Evolutionary conservation across 2,113 vertebrate genomes (phyloP).

Genomic region (Platichthys flesus): DNA sequence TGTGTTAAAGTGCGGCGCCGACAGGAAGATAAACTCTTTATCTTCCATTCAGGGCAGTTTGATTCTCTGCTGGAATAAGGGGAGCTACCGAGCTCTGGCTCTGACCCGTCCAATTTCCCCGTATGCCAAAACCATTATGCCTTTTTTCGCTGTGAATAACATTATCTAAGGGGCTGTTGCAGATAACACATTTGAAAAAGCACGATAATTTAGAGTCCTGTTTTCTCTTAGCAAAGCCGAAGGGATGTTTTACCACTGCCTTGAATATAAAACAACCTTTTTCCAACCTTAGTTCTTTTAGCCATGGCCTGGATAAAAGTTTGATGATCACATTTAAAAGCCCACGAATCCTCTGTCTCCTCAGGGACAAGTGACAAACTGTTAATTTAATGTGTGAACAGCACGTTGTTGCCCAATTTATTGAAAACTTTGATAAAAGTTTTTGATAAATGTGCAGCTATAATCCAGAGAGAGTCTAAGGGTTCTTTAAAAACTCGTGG

Average conservation of each 20-base stretch:
- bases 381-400: constrained; percentile 37
- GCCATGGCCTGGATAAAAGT: constrained; percentile 24
- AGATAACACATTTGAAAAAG: constrained; percentile 35
- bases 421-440: not conserved
- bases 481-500: not conserved
- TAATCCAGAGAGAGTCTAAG: not conserved
- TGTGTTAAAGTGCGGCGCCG: constrained; percentile 17
- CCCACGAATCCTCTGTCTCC: constrained; percentile 29
- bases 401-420: not conserved
- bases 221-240: constrained; percentile 27
- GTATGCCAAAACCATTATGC: constrained; percentile 31
- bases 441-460: not conserved
- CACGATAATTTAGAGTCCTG: not conserved
- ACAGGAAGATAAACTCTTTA: constrained; percentile 48
- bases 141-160: constrained; percentile 23
- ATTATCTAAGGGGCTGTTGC: constrained; percentile 25
- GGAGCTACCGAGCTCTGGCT: constrained; percentile 24
- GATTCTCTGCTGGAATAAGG: constrained; percentile 43
- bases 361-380: constrained; percentile 9
- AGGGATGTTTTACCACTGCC: not conserved
- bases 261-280: constrained; percentile 11
- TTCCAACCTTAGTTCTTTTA: constrained; percentile 1
- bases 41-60: constrained; percentile 47
- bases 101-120: constrained; percentile 46
- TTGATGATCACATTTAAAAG: constrained; percentile 50